phyloP scores from a whole-genome alignment of 1,140 invertebrate genomes.

The Drosophila ogumai region DNA sequence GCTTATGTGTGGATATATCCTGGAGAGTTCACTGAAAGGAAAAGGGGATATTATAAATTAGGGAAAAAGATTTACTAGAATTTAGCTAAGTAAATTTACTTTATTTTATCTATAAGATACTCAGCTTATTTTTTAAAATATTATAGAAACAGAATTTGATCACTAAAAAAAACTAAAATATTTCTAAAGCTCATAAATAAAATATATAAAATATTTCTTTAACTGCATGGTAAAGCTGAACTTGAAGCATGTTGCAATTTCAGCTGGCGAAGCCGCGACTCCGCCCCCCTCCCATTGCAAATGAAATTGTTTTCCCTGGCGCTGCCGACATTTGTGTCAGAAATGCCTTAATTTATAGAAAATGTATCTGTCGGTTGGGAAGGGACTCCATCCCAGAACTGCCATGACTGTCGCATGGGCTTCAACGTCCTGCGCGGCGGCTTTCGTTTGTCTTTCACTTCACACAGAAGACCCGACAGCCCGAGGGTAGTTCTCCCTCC shows the following conservation, averaged over 20 bases:
- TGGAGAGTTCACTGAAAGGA: background rate
- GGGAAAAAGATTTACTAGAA: background rate
- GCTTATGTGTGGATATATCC: constrained; percentile 29
- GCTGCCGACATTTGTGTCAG: constrained; percentile 56
- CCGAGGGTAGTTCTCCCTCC: constrained; percentile 23
- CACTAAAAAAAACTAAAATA: background rate
- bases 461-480: constrained; percentile 41
- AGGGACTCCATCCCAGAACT: constrained; percentile 32
- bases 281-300: constrained; percentile 47
- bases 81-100: too few relatives aligned
- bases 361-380: constrained; percentile 61
- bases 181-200: background rate
- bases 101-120: background rate
- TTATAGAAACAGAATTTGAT: background rate
- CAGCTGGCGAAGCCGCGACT: constrained; percentile 40
- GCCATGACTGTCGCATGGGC: constrained; percentile 53
- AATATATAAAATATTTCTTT: background rate
- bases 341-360: constrained; percentile 74
- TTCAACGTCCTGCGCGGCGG: constrained; percentile 50
- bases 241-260: constrained; percentile 51
- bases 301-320: constrained; percentile 69
- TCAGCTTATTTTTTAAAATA: background rate
- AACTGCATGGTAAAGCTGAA: constrained; percentile 18
- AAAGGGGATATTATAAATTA: too few relatives aligned
- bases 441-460: constrained; percentile 65